Percentiles rank a stretch among this genome's conserved stretches.
phyloP scores from a whole-genome alignment of 2,888 invertebrate species.

The Lasius fuliginosus region DNA sequence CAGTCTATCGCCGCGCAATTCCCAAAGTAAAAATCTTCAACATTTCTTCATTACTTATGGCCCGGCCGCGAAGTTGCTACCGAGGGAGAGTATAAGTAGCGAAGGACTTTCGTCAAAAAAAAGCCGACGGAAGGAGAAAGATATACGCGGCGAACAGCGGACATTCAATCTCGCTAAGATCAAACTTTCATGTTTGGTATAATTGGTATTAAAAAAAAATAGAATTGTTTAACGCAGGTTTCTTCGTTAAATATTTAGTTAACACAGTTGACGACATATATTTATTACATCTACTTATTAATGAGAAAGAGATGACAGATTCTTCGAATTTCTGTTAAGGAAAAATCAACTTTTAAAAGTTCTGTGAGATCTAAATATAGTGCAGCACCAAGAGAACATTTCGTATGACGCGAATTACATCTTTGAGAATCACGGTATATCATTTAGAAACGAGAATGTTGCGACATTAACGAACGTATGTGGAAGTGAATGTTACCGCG shows the following conservation, averaged over 20 bases:
- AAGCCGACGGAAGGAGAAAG: constrained; percentile 27
- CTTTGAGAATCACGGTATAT: constrained; percentile 27
- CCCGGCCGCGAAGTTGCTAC: constrained; percentile 56
- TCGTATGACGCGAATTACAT: neutral
- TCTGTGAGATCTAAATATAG: neutral
- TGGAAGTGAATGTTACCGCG: constrained; percentile 34
- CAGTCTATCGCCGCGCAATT: constrained; percentile 55
- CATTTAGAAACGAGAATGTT: constrained; percentile 37
- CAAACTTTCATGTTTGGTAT: constrained; percentile 54
- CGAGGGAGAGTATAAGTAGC: constrained; percentile 52
- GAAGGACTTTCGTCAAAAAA: constrained; percentile 61
- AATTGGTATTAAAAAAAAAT: neutral
- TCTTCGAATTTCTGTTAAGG: neutral
- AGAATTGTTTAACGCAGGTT: neutral
- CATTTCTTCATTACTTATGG: constrained; percentile 75
- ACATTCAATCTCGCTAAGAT: constrained; percentile 54
- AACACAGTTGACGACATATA: neutral
- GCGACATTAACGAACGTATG: constrained; percentile 45
- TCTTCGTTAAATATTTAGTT: neutral
- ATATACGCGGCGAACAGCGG: constrained; percentile 44
- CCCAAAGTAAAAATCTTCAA: constrained; percentile 68
- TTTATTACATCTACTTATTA: neutral
- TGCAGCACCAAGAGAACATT: neutral
- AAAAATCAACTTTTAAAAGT: neutral
- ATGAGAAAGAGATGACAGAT: neutral